Base-by-base conservation (phyloP, 2,113 vertebrate genomes). In the Vulpes lagopus region DNA sequence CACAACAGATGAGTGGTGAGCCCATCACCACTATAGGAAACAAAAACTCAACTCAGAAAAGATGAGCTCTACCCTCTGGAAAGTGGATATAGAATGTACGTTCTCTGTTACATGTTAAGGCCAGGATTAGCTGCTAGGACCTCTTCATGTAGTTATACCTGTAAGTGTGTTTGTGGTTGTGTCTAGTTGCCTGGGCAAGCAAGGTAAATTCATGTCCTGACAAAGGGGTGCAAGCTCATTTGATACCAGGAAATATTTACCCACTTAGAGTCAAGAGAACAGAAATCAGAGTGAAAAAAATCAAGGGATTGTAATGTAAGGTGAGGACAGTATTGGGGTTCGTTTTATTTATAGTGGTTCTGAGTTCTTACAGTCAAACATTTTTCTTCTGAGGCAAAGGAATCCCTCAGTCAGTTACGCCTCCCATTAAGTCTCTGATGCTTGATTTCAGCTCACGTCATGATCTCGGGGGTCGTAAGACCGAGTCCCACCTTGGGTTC, bases 221-320 rank as follows among this genome's bases (percentile, higher is more conserved):
- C 16, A 55, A 87, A 82, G 59, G 30, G 55, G 23, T 32, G 0
- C 69, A 84, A 79, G 15, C 12, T 27, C 32, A 80, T 64, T 55
- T 87, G 32, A 62, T 17, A 25, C 22, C 55, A 87, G 69, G 30
- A 81, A 95, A 90, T 32, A 90, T 62, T 95, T 55, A 64, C 55
- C 67, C 43, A 82, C 71, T 89, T 73, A 32, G 9, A 87, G 35
- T 64, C 71, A 74, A 69, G 14, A 35, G 8, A 89, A 89, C 76
- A n/a, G 67, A 97, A 95, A 92, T 76, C 16, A 80, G 53, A 62
- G 16, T 53, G 30, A 38, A 85, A 78, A 87, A 96, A 38, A 55
- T 38, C 43, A 93, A 93, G 27, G 16, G 15, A 62, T 17, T 74
- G 5, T 60, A 71, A 84, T 23, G 35, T 59, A 38, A 65, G 69